Evolutionary conservation across 2,113 vertebrate species (phyloP), one percentile per base, ranked within the genome.

Genomic region (Rostratula benghalensis): DNA sequence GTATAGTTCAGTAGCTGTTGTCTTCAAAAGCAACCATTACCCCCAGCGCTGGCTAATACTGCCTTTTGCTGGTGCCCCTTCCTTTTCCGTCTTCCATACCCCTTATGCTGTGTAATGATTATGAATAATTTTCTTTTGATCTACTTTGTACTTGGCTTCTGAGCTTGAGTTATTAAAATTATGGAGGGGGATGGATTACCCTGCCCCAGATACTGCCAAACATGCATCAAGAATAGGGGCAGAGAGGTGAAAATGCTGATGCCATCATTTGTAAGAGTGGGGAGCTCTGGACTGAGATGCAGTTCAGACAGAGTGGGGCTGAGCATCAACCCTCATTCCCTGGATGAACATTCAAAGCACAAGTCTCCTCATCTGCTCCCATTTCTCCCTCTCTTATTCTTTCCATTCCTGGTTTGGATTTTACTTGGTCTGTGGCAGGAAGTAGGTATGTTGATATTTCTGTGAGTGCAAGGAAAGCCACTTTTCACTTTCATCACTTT

Each of bases 391-490:
- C 23, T 50, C 43, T 94, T 13, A 59, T 53, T 16, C 27, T 56
- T 69, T 87, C 51, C 21, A 23, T 28, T 15, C 15, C 7, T 28
- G 28, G 10, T 41, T 82, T 67, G n/a, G 37, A 48, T 39, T 27
- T 60, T 65, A 25, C 9, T 59, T 51, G 31, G 22, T 90, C 33
- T 78, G 24, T 65, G 64, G 23, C 56, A 50, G 46, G 51, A 74
- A 3, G 0, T 3, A 30, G 35, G 35, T 33, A 57, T 0, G 0
- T 41, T 0, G 1, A 0, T 80, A 31, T 45, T 93, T 81, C n/a
- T 54, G n/a, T 89, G 63, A n/a, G 13, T 57, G 41, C 56, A 50
- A 24, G 35, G 39, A 92, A 80, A 33, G 22, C 17, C 41, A 63
- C 24, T 37, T 93, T 85, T 63, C 13, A n/a, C 75, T 79, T 80